Evolutionary conservation across 2,888 invertebrate genomes (phyloP), one percentile per base, ranked within the genome.

Genomic region (Ametastegia equiseti): DNA sequence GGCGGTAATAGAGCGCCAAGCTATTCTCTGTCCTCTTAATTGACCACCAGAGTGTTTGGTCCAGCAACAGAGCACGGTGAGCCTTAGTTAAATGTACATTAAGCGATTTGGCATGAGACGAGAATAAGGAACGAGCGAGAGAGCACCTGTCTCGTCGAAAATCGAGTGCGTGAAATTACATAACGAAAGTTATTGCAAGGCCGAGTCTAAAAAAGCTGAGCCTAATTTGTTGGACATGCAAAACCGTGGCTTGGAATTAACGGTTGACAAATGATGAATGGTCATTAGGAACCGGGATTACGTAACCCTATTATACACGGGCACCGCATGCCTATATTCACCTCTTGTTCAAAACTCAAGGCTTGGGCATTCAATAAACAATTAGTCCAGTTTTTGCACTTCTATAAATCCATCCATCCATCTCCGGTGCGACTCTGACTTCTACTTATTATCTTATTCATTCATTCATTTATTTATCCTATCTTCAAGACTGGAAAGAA

Each of bases 221-320:
- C 60, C 77, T 77, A 77, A 81, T 81, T 81, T 81, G 81, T 77
- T 77, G 81, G 36, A 81, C 81, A 77, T 77, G 75, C 81, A 77
- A 65, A 81, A 81, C 60, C 36, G 81, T 27, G 81, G 75, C 81
- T 63, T 78, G 77, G 77, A 81, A 81, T 81, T 75, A 81, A 78
- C 81, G 50, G 73, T 65, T 83, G 60, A 78, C 78, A 78, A 78
- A 78, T 78, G 78, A 78, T 78, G 63, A 78, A 78, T 78, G 78
- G 78, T 60, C 78, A 78, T 78, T 78, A 78, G 78, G 78, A 78
- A 13, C 60, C 23, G 23, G 39, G 60, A 42, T 78, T 60, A 63
- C 42, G 60, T 30, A 60, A 60, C 57, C 33, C 54, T 45, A 39
- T 78, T 27, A 54, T 45, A 39, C 39, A 36, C 11, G 1, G 6